These are phyloP conservation scores for Crocallis elinguaria DNA, from an alignment of 2,888 invertebrate genomes.

Conservation along the genomic window DNA sequence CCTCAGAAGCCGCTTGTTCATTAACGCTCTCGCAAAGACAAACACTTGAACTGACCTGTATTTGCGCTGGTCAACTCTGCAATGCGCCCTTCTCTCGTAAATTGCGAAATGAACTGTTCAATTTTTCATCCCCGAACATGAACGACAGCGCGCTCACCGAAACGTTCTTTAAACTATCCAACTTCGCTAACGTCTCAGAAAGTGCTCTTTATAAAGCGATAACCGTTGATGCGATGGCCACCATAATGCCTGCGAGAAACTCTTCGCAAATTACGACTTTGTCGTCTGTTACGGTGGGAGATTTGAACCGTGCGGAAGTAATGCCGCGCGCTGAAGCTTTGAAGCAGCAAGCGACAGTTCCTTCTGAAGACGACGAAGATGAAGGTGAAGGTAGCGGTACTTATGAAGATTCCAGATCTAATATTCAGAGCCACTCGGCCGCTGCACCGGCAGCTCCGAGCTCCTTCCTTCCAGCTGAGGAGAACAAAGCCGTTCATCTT, in stretches of 20 bases:
- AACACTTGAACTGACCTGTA: constrained; percentile 61
- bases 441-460: constrained; percentile 73
- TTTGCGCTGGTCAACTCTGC: constrained; percentile 64
- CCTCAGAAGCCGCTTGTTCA: constrained; percentile 53
- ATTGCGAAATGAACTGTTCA: constrained; percentile 58
- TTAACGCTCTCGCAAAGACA: constrained; percentile 51
- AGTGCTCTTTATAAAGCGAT: constrained; percentile 54
- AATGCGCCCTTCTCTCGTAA: constrained; percentile 63
- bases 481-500: constrained; percentile 53
- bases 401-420: constrained; percentile 61
- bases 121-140: constrained; percentile 54
- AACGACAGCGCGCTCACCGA: constrained; percentile 49
- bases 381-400: constrained; percentile 73
- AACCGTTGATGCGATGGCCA: constrained; percentile 41
- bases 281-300: constrained; percentile 30
- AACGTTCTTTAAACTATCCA: constrained; percentile 56
- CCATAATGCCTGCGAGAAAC: constrained; percentile 35
- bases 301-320: constrained; percentile 39
- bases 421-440: constrained; percentile 52
- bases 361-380: constrained; percentile 77
- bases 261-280: constrained; percentile 39
- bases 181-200: constrained; percentile 55
- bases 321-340: constrained; percentile 66
- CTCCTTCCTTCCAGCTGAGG: constrained; percentile 68
- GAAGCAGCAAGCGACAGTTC: constrained; percentile 67